A percentile compares a stretch with the other conserved stretches of the same genome.
Evolutionary conservation across 2,888 invertebrate species (phyloP).

Genomic region (Cataglyphis rosenhaueri): DNA sequence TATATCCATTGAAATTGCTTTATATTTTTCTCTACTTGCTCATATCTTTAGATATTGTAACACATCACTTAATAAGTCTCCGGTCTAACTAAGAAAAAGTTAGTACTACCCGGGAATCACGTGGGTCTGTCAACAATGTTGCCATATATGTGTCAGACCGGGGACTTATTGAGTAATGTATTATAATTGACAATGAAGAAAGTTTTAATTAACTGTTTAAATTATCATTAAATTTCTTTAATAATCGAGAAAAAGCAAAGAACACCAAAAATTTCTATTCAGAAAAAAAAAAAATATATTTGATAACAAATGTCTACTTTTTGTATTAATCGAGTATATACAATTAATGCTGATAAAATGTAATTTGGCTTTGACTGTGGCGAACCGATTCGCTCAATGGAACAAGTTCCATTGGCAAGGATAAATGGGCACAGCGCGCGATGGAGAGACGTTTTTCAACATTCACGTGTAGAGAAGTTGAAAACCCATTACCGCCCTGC

Average conservation of each 20-base stretch:
- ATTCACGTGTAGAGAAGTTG: constrained; percentile 62
- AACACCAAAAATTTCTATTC: not conserved
- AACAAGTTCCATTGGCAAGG: constrained; percentile 34
- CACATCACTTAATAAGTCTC: too few species aligned
- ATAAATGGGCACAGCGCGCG: constrained; percentile 18
- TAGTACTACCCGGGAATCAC: too few species aligned
- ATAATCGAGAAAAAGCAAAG: not conserved
- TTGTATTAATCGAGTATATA: constrained; percentile 20
- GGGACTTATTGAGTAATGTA: too few species aligned
- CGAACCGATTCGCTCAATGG: constrained; percentile 31
- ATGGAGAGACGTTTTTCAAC: constrained; percentile 55
- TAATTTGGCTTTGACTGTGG: not conserved
- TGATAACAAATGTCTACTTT: not conserved
- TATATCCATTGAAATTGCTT: not conserved
- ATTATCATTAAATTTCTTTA: not conserved
- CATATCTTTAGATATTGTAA: not conserved
- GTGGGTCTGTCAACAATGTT: too few species aligned
- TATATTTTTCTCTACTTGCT: not conserved
- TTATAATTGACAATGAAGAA: not conserved
- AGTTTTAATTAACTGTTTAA: not conserved
- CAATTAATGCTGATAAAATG: constrained; percentile 10
- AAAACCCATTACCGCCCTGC: constrained; percentile 64
- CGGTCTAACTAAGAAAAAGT: too few species aligned
- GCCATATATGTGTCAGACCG: too few species aligned
- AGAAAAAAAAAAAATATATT: not conserved